Evolutionary conservation across 2,113 vertebrate species (phyloP).

Genomic region (Callocephalon fimbriatum): DNA sequence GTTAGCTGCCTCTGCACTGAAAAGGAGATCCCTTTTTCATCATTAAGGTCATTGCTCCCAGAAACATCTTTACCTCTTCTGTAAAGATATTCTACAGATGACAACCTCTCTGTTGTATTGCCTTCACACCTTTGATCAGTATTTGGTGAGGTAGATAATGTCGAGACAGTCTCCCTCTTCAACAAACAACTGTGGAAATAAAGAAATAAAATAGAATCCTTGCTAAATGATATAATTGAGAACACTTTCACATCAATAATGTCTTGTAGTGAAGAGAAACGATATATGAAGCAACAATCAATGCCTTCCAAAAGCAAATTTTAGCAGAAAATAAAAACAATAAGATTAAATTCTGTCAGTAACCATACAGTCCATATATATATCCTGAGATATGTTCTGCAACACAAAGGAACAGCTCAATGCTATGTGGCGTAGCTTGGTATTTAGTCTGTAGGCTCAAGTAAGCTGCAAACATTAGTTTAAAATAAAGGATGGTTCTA

Average conservation of each 20-base stretch:
- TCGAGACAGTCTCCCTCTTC: conserved; percentile 76
- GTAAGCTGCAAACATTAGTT: not conserved
- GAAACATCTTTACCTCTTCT: conserved; percentile 12
- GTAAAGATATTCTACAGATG: conserved; percentile 77
- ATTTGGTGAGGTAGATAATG: conserved; percentile 71
- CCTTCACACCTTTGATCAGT: conserved; percentile 8
- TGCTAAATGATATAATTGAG: not conserved
- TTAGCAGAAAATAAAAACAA: not conserved
- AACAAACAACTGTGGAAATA: conserved; percentile 79
- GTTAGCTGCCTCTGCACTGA: conserved; percentile 39
- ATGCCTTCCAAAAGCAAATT: not conserved
- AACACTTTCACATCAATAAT: not conserved
- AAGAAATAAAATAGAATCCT: not conserved
- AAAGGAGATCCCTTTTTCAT: conserved; percentile 71
- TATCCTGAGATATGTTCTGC: not conserved
- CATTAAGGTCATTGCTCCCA: not conserved
- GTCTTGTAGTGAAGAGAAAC: not conserved
- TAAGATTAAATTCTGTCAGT: not conserved
- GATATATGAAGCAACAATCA: not conserved
- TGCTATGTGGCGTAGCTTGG: not conserved
- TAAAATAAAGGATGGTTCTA: not conserved
- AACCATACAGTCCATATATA: not conserved
- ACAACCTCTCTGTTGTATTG: conserved; percentile 60
- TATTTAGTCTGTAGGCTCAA: not conserved
- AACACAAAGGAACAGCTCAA: not conserved